Percentiles rank a stretch among this genome's conserved stretches.
Evolutionary conservation across 2,113 vertebrate species (phyloP).

Genomic region (Clarias magur): DNA sequence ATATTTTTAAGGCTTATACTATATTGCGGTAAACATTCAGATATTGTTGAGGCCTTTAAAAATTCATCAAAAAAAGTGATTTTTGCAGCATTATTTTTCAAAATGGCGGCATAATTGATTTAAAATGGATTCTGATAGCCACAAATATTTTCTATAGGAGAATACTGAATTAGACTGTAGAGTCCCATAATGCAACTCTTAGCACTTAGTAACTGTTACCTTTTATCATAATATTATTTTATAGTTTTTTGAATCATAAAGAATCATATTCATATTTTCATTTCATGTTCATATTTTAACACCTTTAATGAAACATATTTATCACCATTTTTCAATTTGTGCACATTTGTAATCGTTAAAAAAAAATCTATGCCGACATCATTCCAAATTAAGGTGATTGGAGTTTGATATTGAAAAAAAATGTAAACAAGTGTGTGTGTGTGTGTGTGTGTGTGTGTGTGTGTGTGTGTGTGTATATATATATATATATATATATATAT

Average conservation of each 20-base stretch:
- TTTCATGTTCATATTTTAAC: neutral
- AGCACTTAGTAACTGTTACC: neutral
- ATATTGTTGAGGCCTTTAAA: neutral
- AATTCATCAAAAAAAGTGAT: neutral
- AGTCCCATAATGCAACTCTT: neutral
- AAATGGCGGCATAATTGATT: slow-evolving; percentile 36
- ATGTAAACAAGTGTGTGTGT: too few species aligned
- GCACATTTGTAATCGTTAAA: neutral
- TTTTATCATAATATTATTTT: neutral
- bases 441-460: too few species aligned
- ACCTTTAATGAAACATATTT: neutral
- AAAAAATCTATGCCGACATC: neutral
- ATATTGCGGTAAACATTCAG: neutral
- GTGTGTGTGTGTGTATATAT: too few species aligned
- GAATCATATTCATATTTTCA: neutral
- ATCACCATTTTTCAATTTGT: neutral
- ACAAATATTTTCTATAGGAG: slow-evolving; percentile 23
- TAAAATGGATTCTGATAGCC: slow-evolving; percentile 39
- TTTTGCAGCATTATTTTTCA: slow-evolving; percentile 29
- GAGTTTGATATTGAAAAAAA: neutral
- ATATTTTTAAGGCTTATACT: neutral
- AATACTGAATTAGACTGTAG: neutral
- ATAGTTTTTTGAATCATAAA: neutral
- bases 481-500: too few species aligned
- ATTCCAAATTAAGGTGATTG: neutral